Evolutionary conservation across 2,113 vertebrate genomes (phyloP), one percentile per base, ranked within the genome.

Genomic region (Malurus alboscapulatus): DNA sequence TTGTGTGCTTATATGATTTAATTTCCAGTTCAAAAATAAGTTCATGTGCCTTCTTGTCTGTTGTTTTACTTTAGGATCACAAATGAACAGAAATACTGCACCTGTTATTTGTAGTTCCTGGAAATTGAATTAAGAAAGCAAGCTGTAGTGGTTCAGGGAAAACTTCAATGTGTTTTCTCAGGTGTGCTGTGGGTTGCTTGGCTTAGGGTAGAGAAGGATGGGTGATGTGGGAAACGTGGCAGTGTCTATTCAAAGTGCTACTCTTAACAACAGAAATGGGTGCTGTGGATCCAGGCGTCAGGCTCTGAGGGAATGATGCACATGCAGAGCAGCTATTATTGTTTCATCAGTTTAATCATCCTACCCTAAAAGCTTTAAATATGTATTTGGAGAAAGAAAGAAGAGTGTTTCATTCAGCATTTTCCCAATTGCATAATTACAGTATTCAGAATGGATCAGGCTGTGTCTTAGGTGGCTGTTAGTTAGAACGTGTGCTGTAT

Each of bases 11-110:
- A 40, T 63, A 38, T 88, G 9, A 40, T 53, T 88, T 86, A 6
- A 26, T 69, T 88, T 72, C 74, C 8, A 9, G 74, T 92, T 94
- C 62, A 48, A 50, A 82, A 86, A 80, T 54, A 61, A 22, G 34
- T 69, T 45, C 7, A 30, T 21, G 4, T 66, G 4, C 27, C 50
- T 63, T 81, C 24, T 17, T 82, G 18, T 63, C 30, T 6, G 0
- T 68, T 84, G 6, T 79, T 89, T 94, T 71, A 53, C 22, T 36
- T 62, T 58, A n/a, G 55, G 50, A 51, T 92, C 32, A 30, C 20
- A 58, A 57, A 47, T 50, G 18, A 50, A 32, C 34, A 66, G 34
- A 34, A 83, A n/a, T 29, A 40, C 5, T 45, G 14, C 32, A n/a
- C 3, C 21, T 88, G 3, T 65, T 57, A 18, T 65, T 26, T 20